Conservation (phyloP, 2,113 vertebrate genomes). For the Bettongia penicillata region DNA sequence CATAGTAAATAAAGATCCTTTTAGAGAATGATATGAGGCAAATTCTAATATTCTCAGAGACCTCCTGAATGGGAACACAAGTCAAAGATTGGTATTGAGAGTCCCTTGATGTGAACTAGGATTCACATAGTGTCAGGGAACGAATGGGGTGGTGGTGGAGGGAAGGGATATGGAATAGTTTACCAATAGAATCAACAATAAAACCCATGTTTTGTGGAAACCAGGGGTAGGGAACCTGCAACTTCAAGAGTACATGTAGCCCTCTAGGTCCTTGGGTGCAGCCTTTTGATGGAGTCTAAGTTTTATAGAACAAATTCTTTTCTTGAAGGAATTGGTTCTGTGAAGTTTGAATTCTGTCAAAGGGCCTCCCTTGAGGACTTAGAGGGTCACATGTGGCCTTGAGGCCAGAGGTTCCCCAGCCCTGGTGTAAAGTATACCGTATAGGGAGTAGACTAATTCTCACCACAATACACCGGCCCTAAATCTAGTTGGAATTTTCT, state of each 20-base stretch:
- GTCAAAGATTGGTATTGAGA: background rate
- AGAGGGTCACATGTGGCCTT: no score
- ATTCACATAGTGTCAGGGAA: background rate
- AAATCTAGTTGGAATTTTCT: background rate
- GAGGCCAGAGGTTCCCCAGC: no score
- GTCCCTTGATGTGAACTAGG: background rate
- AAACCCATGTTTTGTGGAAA: background rate
- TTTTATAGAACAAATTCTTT: no score
- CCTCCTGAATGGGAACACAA: background rate
- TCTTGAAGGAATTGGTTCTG: no score
- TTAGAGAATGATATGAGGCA: background rate
- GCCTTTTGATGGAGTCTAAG: no score
- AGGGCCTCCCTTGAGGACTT: no score
- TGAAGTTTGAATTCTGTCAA: no score
- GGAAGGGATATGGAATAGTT: background rate
- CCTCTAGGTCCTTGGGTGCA: no score
- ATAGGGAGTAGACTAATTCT: background rate
- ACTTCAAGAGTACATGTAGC: no score
- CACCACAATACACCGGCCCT: background rate
- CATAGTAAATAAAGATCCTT: background rate
- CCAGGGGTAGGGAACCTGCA: no score
- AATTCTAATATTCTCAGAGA: background rate
- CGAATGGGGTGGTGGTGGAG: background rate
- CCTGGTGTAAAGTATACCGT: background rate
- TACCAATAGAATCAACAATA: background rate